Evolutionary conservation across 2,888 invertebrate genomes (phyloP), one percentile per base, ranked within the genome.

Genomic region (Andrena marginata): DNA sequence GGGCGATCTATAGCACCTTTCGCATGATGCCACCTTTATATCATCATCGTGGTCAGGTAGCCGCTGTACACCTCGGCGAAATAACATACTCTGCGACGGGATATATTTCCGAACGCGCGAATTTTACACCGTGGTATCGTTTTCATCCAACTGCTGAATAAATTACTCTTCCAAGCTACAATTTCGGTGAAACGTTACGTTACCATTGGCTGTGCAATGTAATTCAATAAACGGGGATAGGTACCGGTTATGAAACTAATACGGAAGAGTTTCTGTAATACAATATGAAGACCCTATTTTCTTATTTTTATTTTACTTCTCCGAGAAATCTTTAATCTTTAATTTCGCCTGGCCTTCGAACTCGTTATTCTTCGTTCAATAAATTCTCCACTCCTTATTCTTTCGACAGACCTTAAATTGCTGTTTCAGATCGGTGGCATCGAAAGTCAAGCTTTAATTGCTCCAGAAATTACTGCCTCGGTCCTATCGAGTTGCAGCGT

Each of bases 11-110:
- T 70, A 77, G 76, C 64, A 77, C 65, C 78, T 82, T 76, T 70
- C 74, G 77, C 31, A 73, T 49, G 80, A 79, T 60, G 83, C 73
- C 79, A 74, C 70, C 79, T 73, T 85, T 78, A 68, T 83, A 88
- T 89, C 90, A 89, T 90, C 89, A 90, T 86, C 84, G 84, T 73
- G 62, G 85, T 54, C 74, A 76, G 74, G 49, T 70, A 59, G 62
- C 71, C 3, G 26, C 79, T 20, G 6, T 68, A 20, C n/a, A 59
- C 56, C 59, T 69, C 35, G 1, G 26, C 2, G 69, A 49, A 29
- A 64, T 29, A 54, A 69, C 78, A 48, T 26, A 63, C 63, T 29
- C 31, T 2, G 13, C 33, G 23, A 26, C 26, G 23, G 56, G 20
- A 26, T 63, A 5, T 49, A 2, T 49, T 29, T 29, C 13, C 29